Percentiles rank a stretch among this genome's conserved stretches.
Evolutionary conservation across 2,797 vertebrate species (phyloP).

Genomic region (Clamator glandarius): DNA sequence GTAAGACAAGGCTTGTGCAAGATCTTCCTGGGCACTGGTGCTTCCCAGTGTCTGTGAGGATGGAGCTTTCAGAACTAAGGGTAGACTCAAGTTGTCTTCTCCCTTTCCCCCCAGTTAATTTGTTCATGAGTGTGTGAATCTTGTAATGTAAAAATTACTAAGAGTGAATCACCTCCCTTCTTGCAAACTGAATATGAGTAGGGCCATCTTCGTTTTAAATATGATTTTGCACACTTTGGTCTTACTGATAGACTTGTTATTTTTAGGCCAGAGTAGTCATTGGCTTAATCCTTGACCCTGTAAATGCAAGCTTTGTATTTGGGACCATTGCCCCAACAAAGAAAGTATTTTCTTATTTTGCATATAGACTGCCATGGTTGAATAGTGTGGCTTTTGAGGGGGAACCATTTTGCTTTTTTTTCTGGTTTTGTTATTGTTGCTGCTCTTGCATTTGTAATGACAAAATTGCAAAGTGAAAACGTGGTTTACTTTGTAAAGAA

Average conservation of each 20-base stretch:
- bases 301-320: constrained; percentile 1
- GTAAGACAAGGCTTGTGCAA: background rate
- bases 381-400: background rate
- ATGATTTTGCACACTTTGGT: constrained; percentile 23
- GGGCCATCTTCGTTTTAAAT: background rate
- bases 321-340: background rate
- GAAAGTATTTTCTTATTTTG: background rate
- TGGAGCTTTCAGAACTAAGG: background rate
- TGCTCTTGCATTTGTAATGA: background rate
- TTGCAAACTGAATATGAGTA: background rate
- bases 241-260: background rate
- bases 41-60: background rate
- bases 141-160: background rate
- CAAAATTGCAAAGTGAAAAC: background rate
- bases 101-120: background rate
- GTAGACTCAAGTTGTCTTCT: background rate
- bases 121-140: background rate
- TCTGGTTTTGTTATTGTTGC: background rate
- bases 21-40: background rate
- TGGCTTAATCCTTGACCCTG: background rate
- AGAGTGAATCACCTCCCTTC: background rate
- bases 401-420: background rate
- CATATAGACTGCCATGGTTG: background rate
- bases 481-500: background rate
- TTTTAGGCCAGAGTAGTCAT: background rate